These are phyloP conservation scores for Oeneis ivallda DNA, from an alignment of 2,888 invertebrate species.

Conservation along the genomic window DNA sequence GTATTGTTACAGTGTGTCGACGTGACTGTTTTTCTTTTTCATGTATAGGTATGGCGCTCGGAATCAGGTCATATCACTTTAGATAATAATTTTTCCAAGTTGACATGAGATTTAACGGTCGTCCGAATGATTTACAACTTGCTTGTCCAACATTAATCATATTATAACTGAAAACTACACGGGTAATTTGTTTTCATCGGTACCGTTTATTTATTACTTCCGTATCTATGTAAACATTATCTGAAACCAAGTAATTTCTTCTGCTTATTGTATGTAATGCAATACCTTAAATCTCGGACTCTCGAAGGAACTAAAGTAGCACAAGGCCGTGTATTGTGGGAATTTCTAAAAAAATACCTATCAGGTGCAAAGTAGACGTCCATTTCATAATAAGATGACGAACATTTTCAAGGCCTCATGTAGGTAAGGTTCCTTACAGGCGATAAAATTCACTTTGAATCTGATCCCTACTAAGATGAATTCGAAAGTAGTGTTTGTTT, in stretches of 20 bases:
- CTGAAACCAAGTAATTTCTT: no score
- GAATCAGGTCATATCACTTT: slow-evolving; percentile 24
- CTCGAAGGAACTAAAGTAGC: no score
- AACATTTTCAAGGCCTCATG: no score
- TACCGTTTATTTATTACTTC: neutral
- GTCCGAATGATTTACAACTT: neutral
- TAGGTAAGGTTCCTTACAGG: no score
- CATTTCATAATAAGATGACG: no score
- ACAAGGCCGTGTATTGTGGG: no score
- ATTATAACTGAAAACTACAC: neutral
- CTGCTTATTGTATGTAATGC: neutral
- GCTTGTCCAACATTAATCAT: neutral
- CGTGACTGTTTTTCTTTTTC: slow-evolving; percentile 25
- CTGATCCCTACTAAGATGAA: no score
- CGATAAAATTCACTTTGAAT: no score
- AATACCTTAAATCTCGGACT: no score
- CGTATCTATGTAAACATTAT: neutral
- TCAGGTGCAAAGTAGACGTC: no score
- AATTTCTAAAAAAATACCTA: no score
- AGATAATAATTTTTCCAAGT: slow-evolving; percentile 15
- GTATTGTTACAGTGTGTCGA: slow-evolving; percentile 31
- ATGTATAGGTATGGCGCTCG: neutral
- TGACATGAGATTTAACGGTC: slow-evolving; percentile 12
- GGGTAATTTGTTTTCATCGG: neutral
- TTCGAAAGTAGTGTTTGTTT: no score